Conservation (phyloP, 2,113 vertebrate genomes). For the Sminthopsis crassicaudata region DNA sequence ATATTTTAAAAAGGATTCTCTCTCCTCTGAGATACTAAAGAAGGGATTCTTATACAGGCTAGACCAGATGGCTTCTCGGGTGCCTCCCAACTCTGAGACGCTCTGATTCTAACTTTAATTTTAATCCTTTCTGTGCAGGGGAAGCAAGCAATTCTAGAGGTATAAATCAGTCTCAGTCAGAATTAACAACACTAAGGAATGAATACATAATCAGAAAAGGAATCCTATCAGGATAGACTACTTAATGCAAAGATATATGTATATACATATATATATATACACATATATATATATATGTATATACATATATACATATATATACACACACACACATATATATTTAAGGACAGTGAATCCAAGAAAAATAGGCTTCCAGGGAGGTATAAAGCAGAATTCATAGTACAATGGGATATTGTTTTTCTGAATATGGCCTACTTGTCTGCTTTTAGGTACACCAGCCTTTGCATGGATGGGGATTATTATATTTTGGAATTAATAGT, state of each 20-base stretch:
- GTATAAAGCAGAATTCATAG: neutral
- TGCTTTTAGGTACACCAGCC: neutral
- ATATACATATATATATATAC: too few relatives aligned
- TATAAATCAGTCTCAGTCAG: neutral
- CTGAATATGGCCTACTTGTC: neutral
- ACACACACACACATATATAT: too few relatives aligned
- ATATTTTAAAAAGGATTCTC: too few relatives aligned
- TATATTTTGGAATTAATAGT: neutral
- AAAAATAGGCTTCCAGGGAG: neutral
- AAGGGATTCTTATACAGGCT: neutral
- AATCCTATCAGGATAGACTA: neutral
- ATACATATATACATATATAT: too few relatives aligned
- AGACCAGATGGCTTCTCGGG: neutral
- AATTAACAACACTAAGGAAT: neutral
- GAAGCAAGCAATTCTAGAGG: neutral
- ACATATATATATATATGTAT: too few relatives aligned
- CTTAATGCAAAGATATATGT: neutral
- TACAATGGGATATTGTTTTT: neutral
- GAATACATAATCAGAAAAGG: neutral
- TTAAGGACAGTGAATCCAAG: neutral
- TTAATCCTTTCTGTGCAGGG: neutral
- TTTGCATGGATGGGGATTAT: neutral
- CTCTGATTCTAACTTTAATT: neutral
- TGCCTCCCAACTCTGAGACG: neutral
- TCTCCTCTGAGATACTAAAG: neutral